Percentiles rank a stretch among this genome's conserved stretches.
Evolutionary conservation across 2,113 vertebrate species (phyloP).

Genomic region (Alces alces): DNA sequence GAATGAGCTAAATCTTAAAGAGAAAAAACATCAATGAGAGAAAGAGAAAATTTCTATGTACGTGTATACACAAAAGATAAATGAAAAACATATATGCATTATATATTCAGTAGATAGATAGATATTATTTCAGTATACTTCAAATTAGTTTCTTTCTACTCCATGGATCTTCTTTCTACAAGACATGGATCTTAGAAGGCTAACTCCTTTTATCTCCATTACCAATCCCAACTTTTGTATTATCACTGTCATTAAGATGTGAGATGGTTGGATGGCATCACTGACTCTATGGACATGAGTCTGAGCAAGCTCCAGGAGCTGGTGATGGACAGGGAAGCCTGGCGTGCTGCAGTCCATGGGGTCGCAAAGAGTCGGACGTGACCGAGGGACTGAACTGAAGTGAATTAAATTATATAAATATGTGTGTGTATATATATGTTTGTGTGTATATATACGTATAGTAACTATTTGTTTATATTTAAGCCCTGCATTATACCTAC

Average conservation of each 20-base stretch:
- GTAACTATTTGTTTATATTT: background rate
- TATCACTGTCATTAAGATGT: background rate
- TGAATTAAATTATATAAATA: background rate
- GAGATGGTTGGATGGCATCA: background rate
- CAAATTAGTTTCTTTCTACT: background rate
- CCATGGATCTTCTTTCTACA: too few species aligned
- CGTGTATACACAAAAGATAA: background rate
- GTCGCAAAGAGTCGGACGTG: rapidly evolving
- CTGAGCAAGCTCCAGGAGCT: background rate
- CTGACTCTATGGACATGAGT: background rate
- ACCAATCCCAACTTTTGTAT: background rate
- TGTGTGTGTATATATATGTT: background rate
- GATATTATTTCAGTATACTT: background rate
- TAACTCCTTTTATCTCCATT: background rate
- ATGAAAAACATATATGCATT: background rate
- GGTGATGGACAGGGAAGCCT: background rate
- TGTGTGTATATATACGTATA: background rate
- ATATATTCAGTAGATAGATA: background rate
- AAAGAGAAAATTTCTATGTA: background rate
- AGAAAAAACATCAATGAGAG: background rate
- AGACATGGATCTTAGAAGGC: background rate
- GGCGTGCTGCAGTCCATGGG: background rate
- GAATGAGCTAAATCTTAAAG: background rate
- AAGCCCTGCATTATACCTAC: background rate
- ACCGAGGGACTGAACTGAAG: background rate